Conservation (phyloP, 2,888 invertebrate species). For the Tipula vernalis region DNA sequence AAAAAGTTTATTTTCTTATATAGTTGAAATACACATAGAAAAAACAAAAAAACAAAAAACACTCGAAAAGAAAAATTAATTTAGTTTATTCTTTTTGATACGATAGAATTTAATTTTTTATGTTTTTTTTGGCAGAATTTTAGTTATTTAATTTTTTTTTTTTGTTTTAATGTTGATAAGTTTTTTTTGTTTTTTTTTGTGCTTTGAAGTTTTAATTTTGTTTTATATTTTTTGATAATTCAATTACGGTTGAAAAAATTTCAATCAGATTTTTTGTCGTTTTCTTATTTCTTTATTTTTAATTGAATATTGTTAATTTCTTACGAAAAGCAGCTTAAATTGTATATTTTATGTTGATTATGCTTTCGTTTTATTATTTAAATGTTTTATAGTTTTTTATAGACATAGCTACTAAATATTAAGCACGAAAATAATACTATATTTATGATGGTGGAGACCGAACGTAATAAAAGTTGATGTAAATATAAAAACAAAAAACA, state of each 20-base stretch:
- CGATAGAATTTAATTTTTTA: not conserved
- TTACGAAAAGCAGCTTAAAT: not conserved
- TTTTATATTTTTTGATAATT: conserved; percentile 7
- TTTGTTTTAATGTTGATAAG: not conserved
- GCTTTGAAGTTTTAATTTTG: not conserved
- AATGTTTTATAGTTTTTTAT: not conserved
- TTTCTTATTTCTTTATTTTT: not conserved
- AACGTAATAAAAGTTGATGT: too few species aligned
- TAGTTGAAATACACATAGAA: not conserved
- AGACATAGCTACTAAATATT: too few species aligned
- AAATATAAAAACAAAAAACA: too few species aligned
- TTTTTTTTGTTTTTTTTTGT: not conserved
- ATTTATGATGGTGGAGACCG: too few species aligned
- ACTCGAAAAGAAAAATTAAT: conserved; percentile 4
- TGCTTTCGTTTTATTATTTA: not conserved
- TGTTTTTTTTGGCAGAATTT: not conserved
- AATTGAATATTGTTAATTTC: not conserved
- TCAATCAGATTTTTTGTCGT: not conserved
- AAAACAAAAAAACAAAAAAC: too few species aligned
- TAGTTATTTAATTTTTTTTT: not conserved
- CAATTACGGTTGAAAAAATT: conserved; percentile 9
- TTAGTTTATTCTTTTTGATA: conserved; percentile 8
- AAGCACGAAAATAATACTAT: too few species aligned
- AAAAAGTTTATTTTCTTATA: not conserved
- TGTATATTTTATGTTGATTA: not conserved